phyloP scores from a whole-genome alignment of 2,113 vertebrate species.

The Tyrannus savana region DNA sequence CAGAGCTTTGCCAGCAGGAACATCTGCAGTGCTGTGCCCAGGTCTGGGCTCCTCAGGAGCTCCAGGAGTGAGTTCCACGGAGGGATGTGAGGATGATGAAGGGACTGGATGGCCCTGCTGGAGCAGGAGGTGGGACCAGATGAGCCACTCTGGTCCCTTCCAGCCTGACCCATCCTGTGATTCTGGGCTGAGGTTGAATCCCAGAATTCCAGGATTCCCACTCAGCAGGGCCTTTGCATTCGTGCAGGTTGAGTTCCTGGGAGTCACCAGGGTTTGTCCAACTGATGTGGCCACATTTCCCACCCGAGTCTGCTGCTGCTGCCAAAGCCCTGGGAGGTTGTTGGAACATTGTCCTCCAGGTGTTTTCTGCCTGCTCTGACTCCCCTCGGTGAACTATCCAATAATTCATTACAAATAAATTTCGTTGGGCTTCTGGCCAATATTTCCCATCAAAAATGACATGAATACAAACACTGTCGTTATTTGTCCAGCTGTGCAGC shows the following conservation, averaged over 20 bases:
- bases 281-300: accelerated
- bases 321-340: background rate
- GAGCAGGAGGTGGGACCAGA: background rate
- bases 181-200: background rate
- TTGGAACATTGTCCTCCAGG: background rate
- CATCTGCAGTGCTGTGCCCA: too few species aligned
- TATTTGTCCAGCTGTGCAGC: conserved; percentile 52
- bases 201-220: background rate
- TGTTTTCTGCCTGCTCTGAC: background rate
- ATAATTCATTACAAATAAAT: conserved; percentile 17
- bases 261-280: too few species aligned
- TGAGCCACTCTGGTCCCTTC: background rate
- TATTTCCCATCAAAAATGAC: conserved; percentile 20
- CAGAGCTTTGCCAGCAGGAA: background rate
- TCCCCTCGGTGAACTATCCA: conserved; percentile 3
- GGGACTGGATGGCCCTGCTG: background rate
- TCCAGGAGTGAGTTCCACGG: too few species aligned
- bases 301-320: background rate
- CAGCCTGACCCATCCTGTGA: background rate
- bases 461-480: conserved; percentile 31
- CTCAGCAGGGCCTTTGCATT: too few species aligned
- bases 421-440: conserved; percentile 31
- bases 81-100: too few species aligned
- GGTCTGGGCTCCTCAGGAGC: too few species aligned
- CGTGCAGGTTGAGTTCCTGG: background rate